Conservation (phyloP, 2,797 vertebrate genomes). For the Pagetopsis macropterus region DNA sequence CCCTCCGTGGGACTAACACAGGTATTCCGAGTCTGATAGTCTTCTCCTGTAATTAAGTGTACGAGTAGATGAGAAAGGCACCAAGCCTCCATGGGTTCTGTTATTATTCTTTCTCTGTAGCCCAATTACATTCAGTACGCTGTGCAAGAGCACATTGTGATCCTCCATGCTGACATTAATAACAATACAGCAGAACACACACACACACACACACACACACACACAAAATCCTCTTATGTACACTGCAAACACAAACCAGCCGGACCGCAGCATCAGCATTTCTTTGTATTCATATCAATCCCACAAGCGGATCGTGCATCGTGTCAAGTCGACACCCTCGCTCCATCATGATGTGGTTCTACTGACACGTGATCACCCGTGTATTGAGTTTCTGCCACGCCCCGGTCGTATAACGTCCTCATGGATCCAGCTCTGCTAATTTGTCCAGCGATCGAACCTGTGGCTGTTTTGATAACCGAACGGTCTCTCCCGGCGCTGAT, state of each 20-base stretch:
- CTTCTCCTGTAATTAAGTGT: too few species aligned
- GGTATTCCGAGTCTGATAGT: too few species aligned
- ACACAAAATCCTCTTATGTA: neutral
- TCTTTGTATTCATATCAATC: neutral
- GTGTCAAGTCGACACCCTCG: conserved; percentile 5
- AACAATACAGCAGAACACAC: neutral
- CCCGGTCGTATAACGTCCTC: conserved; percentile 35
- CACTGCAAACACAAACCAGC: neutral
- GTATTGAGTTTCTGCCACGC: conserved; percentile 41
- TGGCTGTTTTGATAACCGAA: conserved; percentile 62
- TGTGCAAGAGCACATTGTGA: neutral
- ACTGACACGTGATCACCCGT: conserved; percentile 45
- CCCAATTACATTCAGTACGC: neutral
- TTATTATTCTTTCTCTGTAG: too few species aligned
- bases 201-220: neutral
- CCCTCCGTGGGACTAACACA: too few species aligned
- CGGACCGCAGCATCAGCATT: neutral
- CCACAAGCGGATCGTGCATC: neutral
- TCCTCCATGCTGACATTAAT: neutral
- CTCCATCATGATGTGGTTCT: conserved; percentile 19
- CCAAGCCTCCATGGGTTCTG: too few species aligned
- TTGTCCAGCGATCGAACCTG: conserved; percentile 55
- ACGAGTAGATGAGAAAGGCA: too few species aligned
- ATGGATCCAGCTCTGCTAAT: conserved; percentile 55
- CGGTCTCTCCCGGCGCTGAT: conserved; percentile 42